Evolutionary conservation across 2,113 vertebrate genomes (phyloP), one percentile per base, ranked within the genome.

Genomic region (Octodon degus): DNA sequence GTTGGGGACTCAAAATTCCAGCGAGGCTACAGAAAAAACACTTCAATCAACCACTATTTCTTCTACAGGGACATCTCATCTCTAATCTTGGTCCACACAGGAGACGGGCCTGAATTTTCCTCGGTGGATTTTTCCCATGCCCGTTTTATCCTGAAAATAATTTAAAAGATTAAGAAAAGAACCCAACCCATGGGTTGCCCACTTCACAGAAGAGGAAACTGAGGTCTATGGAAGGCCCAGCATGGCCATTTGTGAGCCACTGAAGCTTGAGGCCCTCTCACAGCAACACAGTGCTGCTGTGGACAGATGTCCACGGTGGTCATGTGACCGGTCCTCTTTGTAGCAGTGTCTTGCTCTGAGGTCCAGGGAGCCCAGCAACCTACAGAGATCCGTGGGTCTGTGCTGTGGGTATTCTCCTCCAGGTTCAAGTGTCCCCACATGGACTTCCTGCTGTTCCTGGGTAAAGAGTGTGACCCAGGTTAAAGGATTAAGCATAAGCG

Each of bases 241-340:
- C 53, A 60, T 43, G 43, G 30, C 2, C 20, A 0, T 12, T 11
- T 34, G 19, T 5, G 72, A 90, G 17, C 17, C 4, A 32, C 32
- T 13, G 32, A 17, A 62, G 55, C 9, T 34, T 16, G 7, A 9
- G 79, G 19, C 20, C 14, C 62, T 55, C 22, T n/a, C 24, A 50
- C 20, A 79, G 43, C 0, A 0, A 1, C 6, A 2, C 5, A 16
- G 20, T 19, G 76, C 43, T 53, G 76, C 58, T 27, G 62, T 17
- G 20, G 24, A 58, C 47, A 32, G 27, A 67, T 0, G 55, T 8
- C 67, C 43, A 19, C 4, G 0, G 17, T 24, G 2, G 10, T n/a
- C 0, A 0, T 20, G 20, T 3, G 58, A 37, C 60, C 0, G 3
- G 32, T 43, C 10, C 20, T 7, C 62, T 86, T 24, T 60, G 37